Percentiles rank a stretch among this genome's conserved stretches.
phyloP scores from a whole-genome alignment of 1,140 invertebrate genomes.

The Cherax quadricarinatus region DNA sequence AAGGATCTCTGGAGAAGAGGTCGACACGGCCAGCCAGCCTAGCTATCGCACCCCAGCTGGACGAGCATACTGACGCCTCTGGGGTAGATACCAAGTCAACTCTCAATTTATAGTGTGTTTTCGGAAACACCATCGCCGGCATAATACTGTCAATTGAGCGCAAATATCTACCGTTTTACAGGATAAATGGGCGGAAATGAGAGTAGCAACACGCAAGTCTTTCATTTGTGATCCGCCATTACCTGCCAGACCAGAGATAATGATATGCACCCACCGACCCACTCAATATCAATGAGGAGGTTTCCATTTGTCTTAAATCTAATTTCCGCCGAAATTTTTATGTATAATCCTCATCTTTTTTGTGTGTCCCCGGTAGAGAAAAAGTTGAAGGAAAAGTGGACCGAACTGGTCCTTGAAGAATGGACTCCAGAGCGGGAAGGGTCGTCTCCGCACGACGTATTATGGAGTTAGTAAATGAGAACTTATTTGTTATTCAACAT shows the following conservation, averaged over 20 bases:
- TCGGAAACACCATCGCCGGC: background rate
- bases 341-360: background rate
- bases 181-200: conserved; percentile 17
- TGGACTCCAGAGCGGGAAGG: background rate
- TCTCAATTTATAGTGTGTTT: background rate
- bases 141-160: conserved; percentile 8
- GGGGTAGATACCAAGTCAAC: background rate
- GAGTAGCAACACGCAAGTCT: background rate
- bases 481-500: background rate
- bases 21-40: background rate
- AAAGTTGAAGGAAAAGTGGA: background rate
- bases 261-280: background rate
- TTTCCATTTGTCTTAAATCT: background rate
- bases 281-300: background rate
- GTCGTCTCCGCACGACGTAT: background rate
- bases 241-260: background rate
- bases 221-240: background rate
- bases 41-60: background rate
- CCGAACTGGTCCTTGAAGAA: background rate
- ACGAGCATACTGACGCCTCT: background rate
- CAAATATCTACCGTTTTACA: conserved; percentile 3
- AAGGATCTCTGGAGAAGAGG: too few relatives aligned
- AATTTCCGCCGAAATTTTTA: background rate
- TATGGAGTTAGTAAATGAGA: background rate
- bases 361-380: background rate